These are phyloP conservation scores for Heliconius melpomene DNA, from an alignment of 1,140 invertebrate species.

Conservation along the genomic window DNA sequence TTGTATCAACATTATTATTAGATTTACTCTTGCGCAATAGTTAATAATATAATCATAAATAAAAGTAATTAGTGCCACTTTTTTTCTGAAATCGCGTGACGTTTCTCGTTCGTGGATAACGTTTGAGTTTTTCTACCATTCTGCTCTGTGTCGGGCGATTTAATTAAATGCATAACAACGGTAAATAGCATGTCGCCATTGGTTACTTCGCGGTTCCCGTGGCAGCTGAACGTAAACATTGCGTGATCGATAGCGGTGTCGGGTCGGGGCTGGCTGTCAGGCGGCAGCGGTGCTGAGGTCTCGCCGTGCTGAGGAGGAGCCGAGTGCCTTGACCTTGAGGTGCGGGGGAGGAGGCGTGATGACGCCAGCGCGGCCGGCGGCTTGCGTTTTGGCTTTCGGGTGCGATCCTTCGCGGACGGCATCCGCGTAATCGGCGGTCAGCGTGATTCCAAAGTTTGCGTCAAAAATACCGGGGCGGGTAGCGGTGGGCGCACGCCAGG, in stretches of 20 bases:
- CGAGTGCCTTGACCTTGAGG: slow-evolving; percentile 78
- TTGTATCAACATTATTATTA: slow-evolving; percentile 17
- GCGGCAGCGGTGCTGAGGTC: slow-evolving; percentile 26
- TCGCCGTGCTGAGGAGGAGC: slow-evolving; percentile 50
- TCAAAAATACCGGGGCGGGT: slow-evolving; percentile 72
- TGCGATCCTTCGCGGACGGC: slow-evolving; percentile 76
- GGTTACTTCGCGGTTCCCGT: slow-evolving; percentile 63
- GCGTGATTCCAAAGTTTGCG: slow-evolving; percentile 64
- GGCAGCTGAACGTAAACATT: slow-evolving; percentile 72
- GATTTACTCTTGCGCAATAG: slow-evolving; percentile 6
- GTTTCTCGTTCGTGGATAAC: background rate
- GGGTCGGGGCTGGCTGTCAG: slow-evolving; percentile 16
- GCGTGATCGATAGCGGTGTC: slow-evolving; percentile 66
- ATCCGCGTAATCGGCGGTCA: slow-evolving; percentile 78
- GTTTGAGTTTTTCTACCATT: background rate
- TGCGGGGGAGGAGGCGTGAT: slow-evolving; percentile 67
- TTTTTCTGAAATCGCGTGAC: background rate
- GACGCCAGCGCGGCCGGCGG: slow-evolving; percentile 76
- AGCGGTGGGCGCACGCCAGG: slow-evolving; percentile 66
- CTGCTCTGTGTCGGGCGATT: slow-evolving; percentile 39
- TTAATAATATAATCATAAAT: background rate
- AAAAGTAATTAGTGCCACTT: slow-evolving; percentile 1
- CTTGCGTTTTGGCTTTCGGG: slow-evolving; percentile 76
- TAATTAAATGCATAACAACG: slow-evolving; percentile 43
- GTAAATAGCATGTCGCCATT: slow-evolving; percentile 49